Base-by-base conservation (phyloP, 1,140 invertebrate species). In the Vanessa tameamea region DNA sequence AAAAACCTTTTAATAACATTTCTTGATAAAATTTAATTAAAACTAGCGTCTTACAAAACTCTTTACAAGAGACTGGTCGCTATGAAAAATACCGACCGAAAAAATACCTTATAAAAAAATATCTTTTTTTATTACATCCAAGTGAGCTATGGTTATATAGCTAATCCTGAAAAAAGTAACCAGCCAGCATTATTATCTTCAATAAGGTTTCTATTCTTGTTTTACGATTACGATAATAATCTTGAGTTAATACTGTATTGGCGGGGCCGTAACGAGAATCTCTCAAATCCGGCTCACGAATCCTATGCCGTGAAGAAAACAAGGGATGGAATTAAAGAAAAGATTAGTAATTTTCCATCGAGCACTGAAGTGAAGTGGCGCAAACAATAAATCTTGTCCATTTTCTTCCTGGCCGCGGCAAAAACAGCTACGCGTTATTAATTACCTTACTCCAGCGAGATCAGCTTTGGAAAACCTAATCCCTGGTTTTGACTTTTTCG, bases 361-460 rank as follows among this genome's bases (percentile, higher is more conserved):
- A 31, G 47, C 69, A 82, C 76, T 79, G 64, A 76, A 82, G 80
- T 72, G 75, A 78, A 85, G 83, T 88, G 86, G 87, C 81, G 80
- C 83, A 76, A 85, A 89, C 85, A 80, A 90, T 89, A 90, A 90
- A 89, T 90, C 87, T 88, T 84, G 81, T 74, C 80, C 77, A 80
- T 85, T 89, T 86, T 83, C 84, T 87, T 87, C 82, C 79, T 72
- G 77, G 83, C 83, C 84, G 76, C 78, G 87, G 80, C 82, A 88
- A 88, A 90, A 90, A 90, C 86, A 82, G 57, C 57, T 61, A 61
- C 57, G 57, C 80, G 86, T 87, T 85, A 88, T 90, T 90, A 90
- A 90, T 90, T 90, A 87, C 85, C 80, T 78, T 78, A 81, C 81
- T 82, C 80, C 80, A 72, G 75, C 78, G 82, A 75, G 83, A 78